Evolutionary conservation across 2,797 vertebrate species (phyloP).

Genomic region (Phalloptychus januarius): DNA sequence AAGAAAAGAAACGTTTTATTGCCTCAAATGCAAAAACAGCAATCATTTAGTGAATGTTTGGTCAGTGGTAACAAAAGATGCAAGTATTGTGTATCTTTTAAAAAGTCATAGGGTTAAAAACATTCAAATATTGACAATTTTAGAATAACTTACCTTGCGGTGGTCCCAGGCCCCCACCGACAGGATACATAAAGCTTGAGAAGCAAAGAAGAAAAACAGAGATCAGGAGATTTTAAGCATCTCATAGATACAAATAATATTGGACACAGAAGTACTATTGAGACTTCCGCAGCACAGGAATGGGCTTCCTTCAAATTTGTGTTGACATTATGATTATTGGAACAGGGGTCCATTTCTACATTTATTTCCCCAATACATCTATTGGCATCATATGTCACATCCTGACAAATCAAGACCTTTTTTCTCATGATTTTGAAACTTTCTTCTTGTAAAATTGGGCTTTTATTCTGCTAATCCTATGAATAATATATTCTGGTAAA

Average conservation of each 20-base stretch:
- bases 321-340: neutral
- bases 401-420: too few relatives aligned
- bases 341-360: neutral
- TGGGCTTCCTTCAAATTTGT: neutral
- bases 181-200: slow-evolving; percentile 94
- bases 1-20: too few relatives aligned
- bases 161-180: slow-evolving; percentile 88
- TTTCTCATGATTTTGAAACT: too few relatives aligned
- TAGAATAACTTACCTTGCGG: slow-evolving; percentile 87
- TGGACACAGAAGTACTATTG: neutral
- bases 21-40: too few relatives aligned
- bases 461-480: too few relatives aligned
- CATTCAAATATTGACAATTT: neutral
- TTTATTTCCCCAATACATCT: neutral
- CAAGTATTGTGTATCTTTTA: neutral
- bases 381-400: neutral
- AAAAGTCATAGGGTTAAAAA: neutral
- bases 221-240: slow-evolving; percentile 27
- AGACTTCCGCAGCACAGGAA: neutral
- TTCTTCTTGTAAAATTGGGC: too few relatives aligned
- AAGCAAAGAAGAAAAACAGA: slow-evolving; percentile 28
- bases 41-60: too few relatives aligned
- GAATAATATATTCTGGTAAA: too few relatives aligned
- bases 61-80: neutral
- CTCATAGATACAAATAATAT: neutral